Evolutionary conservation across 2,888 invertebrate species (phyloP).

Genomic region (Drosophila formosana): DNA sequence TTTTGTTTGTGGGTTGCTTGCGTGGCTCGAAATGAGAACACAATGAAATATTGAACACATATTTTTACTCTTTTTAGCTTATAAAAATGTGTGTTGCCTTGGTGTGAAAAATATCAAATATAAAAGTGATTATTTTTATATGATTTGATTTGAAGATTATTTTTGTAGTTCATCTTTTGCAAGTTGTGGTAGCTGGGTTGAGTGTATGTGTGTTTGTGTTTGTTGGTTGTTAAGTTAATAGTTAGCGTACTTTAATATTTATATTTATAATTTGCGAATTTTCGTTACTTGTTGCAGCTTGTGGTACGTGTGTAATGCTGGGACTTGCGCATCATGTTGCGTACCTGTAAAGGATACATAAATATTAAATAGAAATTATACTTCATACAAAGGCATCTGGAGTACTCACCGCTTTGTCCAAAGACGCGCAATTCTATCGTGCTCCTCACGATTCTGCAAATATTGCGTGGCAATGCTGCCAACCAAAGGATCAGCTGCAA

Average conservation of each 20-base stretch:
- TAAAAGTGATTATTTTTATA: conserved; percentile 23
- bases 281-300: conserved; percentile 76
- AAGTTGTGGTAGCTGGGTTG: conserved; percentile 31
- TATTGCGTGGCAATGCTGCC: conserved; percentile 99
- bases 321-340: conserved; percentile 84
- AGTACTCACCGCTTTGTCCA: conserved; percentile 96
- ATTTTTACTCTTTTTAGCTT: conserved; percentile 19
- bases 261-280: conserved; percentile 79
- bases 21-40: conserved; percentile 8
- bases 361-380: neutral
- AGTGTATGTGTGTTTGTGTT: conserved; percentile 31
- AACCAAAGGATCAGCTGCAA: conserved; percentile 96
- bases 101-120: conserved; percentile 24
- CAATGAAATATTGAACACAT: conserved; percentile 29
- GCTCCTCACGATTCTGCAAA: conserved; percentile 98
- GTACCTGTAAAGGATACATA: conserved; percentile 67
- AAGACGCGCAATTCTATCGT: conserved; percentile 98
- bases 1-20: neutral
- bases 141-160: conserved; percentile 33
- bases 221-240: conserved; percentile 69
- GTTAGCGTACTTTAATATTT: conserved; percentile 77
- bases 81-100: conserved; percentile 21
- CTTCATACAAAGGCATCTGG: neutral
- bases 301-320: conserved; percentile 73
- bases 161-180: conserved; percentile 15